Evolutionary conservation across 2,797 vertebrate species (phyloP), one percentile per base, ranked within the genome.

Genomic region (Eulemur mongoz): DNA sequence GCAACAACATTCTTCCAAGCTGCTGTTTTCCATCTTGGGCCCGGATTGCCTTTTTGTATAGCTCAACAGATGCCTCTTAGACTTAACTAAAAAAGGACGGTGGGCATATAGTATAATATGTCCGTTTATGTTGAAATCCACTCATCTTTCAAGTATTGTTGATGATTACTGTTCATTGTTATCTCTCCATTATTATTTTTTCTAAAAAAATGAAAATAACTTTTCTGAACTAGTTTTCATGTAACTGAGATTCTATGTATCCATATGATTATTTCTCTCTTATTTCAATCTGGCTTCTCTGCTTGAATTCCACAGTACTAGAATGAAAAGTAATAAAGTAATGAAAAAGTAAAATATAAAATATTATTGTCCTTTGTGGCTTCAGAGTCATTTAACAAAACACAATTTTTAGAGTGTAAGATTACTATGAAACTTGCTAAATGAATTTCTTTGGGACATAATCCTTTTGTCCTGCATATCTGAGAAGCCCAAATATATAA

Each of bases 371-470:
- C 91, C 50, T 75, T 91, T 73, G 20, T 48, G 67, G 17, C 9
- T 38, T 76, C 67, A 76, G 69, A 93, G 5, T 92, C n/a, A 87
- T 84, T 96, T 93, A 93, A 89, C 35, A 84, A 94, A 89, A 88
- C 12, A 83, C 7, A 72, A 65, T 35, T 80, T 94, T 94, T 94
- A 45, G 54, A 72, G 61, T 91, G 43, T 83, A 73, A 15, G 25
- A 76, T 96, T 94, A 94, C 70, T 87, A 57, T 78, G 50, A 95
- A 94, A 90, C 57, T 79, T 9, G 35, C 43, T 88, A 75, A 94
- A 40, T n/a, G 30, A 93, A 89, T 96, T 92, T 89, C 18, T 82
- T 92, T 79, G 79, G 63, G 91, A 82, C 30, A 65, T 82, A 96
- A 92, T 59, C 18, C 13, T 65, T 93, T 92, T 95, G 38, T 91